Evolutionary conservation across 2,797 vertebrate genomes (phyloP).

Genomic region (Arctocebus calabarensis): DNA sequence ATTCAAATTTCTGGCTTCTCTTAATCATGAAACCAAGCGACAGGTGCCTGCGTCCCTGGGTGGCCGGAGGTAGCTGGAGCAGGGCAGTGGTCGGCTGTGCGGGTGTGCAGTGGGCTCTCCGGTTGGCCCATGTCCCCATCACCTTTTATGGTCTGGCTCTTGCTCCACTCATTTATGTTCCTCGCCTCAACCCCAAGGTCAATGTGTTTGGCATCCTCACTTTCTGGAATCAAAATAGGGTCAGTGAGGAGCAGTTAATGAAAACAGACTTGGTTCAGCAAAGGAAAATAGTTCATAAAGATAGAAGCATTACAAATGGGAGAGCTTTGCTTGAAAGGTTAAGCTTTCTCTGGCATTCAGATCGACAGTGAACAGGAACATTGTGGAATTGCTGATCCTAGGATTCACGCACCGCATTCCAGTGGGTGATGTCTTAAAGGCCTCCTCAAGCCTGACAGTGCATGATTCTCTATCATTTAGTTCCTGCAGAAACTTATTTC

Average conservation of each 20-base stretch:
- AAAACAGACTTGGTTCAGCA: not conserved
- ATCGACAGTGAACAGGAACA: not conserved
- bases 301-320: not conserved
- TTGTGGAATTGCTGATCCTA: not conserved
- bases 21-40: not conserved
- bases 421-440: not conserved
- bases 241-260: not conserved
- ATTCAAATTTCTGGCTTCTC: not conserved
- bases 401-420: not conserved
- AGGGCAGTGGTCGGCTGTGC: not conserved
- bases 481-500: not conserved
- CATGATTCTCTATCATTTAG: not conserved
- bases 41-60: not conserved
- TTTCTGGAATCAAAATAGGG: not conserved
- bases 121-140: not conserved
- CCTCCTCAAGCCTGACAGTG: not conserved
- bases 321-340: not conserved
- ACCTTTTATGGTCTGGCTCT: not conserved
- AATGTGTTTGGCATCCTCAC: not conserved
- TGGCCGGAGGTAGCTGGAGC: not conserved
- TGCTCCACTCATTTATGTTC: not conserved
- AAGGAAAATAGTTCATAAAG: not conserved
- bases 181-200: not conserved
- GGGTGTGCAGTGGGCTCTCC: fast-evolving
- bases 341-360: not conserved